Evolutionary conservation across 2,113 vertebrate species (phyloP).

Genomic region (Colistium nudipinnis): DNA sequence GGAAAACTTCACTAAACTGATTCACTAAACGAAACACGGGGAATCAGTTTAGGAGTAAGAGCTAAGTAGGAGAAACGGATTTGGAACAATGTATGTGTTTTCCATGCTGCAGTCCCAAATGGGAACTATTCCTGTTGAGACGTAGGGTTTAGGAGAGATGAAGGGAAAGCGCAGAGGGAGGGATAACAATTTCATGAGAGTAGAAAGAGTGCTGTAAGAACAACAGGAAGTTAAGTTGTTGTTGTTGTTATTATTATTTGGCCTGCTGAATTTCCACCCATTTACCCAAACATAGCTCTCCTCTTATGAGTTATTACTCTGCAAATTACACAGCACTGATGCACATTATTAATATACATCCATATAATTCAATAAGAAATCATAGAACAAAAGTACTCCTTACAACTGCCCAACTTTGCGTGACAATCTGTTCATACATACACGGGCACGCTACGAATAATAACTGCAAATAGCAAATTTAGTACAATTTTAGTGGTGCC

Average conservation of each 20-base stretch:
- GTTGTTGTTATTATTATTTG: not conserved
- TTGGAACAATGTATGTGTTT: not conserved
- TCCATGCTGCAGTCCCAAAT: conserved; percentile 1
- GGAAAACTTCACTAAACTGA: not conserved
- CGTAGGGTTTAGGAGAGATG: not conserved
- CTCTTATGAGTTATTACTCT: too few relatives aligned
- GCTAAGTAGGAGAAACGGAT: not conserved
- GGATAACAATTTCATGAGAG: not conserved
- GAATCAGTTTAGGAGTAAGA: not conserved
- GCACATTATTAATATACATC: not conserved
- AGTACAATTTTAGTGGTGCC: too few relatives aligned
- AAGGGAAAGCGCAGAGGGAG: not conserved
- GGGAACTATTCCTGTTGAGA: not conserved
- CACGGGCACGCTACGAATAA: not conserved
- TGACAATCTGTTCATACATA: not conserved
- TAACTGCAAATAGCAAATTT: not conserved
- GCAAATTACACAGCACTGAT: not conserved
- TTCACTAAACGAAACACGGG: not conserved
- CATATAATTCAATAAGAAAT: too few relatives aligned
- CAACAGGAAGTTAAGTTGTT: conserved; percentile 3
- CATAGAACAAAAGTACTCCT: not conserved
- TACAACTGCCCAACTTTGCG: too few relatives aligned
- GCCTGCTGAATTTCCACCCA: not conserved
- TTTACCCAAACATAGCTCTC: too few relatives aligned
- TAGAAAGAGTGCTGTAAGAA: not conserved